Percentiles rank a stretch among this genome's conserved stretches.
Conservation (phyloP, 1,140 invertebrate species). For the Saccostrea echinata region DNA sequence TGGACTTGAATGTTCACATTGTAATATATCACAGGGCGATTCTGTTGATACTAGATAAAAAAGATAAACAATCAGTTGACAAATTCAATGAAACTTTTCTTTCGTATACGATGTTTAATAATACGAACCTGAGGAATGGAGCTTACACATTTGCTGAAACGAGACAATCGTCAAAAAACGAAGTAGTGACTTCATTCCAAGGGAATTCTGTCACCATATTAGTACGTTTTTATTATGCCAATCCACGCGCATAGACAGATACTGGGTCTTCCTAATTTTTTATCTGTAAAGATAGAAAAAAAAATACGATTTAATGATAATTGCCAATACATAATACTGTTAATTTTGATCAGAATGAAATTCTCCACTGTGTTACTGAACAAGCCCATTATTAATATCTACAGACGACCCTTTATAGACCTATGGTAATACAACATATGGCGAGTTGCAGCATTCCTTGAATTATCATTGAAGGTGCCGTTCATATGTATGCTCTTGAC, state of each 20-base stretch:
- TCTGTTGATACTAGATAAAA: conserved; percentile 4
- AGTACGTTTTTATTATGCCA: not conserved
- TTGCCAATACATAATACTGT: not conserved
- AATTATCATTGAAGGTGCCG: not conserved
- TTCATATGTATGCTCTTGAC: not conserved
- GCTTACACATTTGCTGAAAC: not conserved
- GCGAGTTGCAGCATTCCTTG: not conserved
- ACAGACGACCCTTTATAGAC: not conserved
- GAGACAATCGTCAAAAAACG: not conserved
- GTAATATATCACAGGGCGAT: not conserved
- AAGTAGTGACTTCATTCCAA: not conserved
- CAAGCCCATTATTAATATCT: not conserved
- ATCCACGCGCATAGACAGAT: not conserved
- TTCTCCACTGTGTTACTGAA: not conserved
- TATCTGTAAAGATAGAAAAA: not conserved
- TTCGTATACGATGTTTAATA: not conserved
- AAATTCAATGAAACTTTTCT: not conserved
- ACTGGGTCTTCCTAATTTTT: not conserved
- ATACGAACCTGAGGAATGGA: conserved; percentile 3
- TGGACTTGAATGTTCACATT: conserved; percentile 20
- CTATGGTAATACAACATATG: not conserved
- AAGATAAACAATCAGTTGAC: not conserved
- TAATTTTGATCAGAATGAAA: too few relatives aligned
- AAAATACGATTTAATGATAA: not conserved
- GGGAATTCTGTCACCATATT: conserved; percentile 16